Base-by-base conservation (phyloP, 1,140 invertebrate genomes). In the Drosophila tsacasi region DNA sequence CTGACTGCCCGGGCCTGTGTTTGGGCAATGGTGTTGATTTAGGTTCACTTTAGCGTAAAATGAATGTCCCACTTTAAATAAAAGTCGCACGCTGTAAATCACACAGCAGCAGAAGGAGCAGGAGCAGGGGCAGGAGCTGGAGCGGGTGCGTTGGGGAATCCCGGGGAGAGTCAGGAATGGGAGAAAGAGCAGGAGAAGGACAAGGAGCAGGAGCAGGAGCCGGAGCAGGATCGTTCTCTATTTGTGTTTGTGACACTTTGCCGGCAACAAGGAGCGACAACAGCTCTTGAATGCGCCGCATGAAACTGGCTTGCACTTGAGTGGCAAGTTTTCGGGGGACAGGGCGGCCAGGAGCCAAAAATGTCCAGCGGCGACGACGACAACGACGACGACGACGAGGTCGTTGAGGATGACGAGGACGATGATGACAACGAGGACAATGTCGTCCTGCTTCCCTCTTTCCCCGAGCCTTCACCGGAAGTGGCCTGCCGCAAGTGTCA, bases 31-130 rank as follows among this genome's bases (percentile, higher is more conserved):
- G 75, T 89, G 85, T 89, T 89, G 85, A 89, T 89, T 89, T 89
- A 90, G 81, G 86, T 89, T 90, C 85, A 89, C 85, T 89, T 89
- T 85, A 90, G 85, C 85, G 85, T 91, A 82, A 89, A 89, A 89
- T 89, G 86, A 89, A 89, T 89, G 85, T 90, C 81, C 85, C 85
- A 89, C 85, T 89, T 89, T 86, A 89, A 89, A 89, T 89, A 85
- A 90, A 89, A 89, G 85, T 91, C 81, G 81, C 85, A 90, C 78
- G 82, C 85, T 91, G 85, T 89, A 89, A 89, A 89, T 90, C 86
- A 89, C 81, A 79, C 77, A 81, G 80, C 82, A 63, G 67, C 69
- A 55, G 81, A 58, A 57, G 76, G 44, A 25, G 19, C 30, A 21
- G 35, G n/a, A 42, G 50, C 17, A 39, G 42, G 37, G 32, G 30